These are phyloP conservation scores for Pithys albifrons DNA, from an alignment of 2,113 vertebrate genomes.

Conservation along the genomic window DNA sequence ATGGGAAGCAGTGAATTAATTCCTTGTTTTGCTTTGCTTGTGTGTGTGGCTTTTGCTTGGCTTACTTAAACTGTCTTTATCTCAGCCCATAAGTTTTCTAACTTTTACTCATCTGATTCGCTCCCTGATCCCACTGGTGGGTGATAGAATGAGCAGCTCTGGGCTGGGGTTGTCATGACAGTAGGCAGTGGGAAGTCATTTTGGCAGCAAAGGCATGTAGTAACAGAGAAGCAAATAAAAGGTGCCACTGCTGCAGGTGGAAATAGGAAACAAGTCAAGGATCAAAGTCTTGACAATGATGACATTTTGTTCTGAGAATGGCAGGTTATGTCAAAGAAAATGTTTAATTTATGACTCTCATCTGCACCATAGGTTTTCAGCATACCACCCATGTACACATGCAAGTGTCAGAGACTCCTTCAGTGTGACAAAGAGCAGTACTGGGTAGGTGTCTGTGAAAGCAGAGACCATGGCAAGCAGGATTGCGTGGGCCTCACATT, in stretches of 20 bases:
- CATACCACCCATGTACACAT: fast-evolving
- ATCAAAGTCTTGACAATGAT: background rate
- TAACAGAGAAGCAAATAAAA: background rate
- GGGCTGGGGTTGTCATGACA: fast-evolving
- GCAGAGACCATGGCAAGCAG: background rate
- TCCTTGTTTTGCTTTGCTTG: background rate
- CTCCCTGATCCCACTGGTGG: background rate
- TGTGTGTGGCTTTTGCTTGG: background rate
- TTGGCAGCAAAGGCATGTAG: background rate
- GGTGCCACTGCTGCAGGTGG: background rate
- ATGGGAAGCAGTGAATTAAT: background rate
- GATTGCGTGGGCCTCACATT: fast-evolving
- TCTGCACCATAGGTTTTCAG: background rate
- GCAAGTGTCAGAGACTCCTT: background rate
- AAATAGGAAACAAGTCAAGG: background rate
- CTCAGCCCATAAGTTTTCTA: background rate
- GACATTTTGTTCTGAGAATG: background rate
- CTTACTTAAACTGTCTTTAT: background rate
- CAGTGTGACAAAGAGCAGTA: background rate
- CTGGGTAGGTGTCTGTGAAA: background rate
- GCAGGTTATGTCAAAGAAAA: background rate
- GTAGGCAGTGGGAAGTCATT: background rate
- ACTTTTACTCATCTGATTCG: background rate
- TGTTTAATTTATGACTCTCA: background rate
- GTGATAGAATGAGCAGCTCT: fast-evolving